These are phyloP conservation scores for Calonectris borealis DNA, from an alignment of 2,113 vertebrate genomes.

Conservation along the genomic window DNA sequence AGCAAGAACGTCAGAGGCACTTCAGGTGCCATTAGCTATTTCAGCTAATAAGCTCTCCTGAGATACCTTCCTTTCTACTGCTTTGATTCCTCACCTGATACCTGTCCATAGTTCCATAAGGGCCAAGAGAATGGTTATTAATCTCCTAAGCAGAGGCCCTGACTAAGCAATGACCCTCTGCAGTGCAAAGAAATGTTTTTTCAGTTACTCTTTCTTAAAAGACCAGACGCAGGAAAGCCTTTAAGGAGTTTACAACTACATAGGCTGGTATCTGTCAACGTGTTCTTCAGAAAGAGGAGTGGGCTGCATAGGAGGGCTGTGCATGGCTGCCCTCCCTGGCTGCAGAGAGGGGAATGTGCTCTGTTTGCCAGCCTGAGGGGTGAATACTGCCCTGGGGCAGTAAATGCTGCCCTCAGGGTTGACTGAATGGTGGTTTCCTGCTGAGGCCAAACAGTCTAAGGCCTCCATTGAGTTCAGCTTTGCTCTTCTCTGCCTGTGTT, in stretches of 20 bases:
- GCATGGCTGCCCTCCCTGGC: background rate
- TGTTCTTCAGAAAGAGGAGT: background rate
- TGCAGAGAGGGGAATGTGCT: background rate
- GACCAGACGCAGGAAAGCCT: background rate
- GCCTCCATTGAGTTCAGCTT: background rate
- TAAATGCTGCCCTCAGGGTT: background rate
- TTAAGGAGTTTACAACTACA: background rate
- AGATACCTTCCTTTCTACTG: background rate
- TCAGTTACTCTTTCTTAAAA: background rate
- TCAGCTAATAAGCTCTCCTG: background rate
- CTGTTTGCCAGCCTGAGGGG: background rate
- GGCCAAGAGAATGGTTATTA: background rate
- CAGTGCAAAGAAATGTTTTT: background rate
- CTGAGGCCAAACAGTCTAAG: background rate
- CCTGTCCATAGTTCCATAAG: background rate
- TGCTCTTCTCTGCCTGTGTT: background rate
- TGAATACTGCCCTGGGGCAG: background rate
- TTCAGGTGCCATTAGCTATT: background rate
- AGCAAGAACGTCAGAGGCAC: background rate
- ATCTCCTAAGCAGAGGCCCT: background rate
- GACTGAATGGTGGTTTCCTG: background rate
- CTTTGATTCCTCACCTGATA: background rate
- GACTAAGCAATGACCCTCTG: background rate
- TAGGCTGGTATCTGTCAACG: background rate
- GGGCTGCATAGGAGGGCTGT: background rate